Evolutionary conservation across 2,113 vertebrate genomes (phyloP), one percentile per base, ranked within the genome.

Genomic region (Trogon melanurus): DNA sequence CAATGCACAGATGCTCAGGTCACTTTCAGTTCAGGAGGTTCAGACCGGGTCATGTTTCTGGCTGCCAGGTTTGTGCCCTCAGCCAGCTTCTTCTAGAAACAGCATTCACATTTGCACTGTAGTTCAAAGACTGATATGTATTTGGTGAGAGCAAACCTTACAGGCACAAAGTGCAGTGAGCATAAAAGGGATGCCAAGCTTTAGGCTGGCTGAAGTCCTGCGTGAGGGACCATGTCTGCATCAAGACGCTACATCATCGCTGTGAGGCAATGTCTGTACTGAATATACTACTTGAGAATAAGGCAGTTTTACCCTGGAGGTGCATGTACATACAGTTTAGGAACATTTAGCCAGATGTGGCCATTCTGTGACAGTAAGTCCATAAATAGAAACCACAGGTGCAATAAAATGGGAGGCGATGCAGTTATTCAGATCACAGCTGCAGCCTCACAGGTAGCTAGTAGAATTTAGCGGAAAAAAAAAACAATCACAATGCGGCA

Each of bases 291-390:
- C 62, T 95, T 70, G 45, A 79, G 17, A 93, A 79, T 64, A 83
- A 93, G 18, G 25, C 36, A 85, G n/a, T 90, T 91, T 85, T 85
- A 61, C 36, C 75, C 90, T 88, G 58, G 41, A 93, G 79, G 71
- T 85, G 85, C 79, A 61, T 54, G 53, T 76, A 62, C 32, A 36
- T 85, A 56, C 21, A 61, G 71, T 61, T 82, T 69, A 85, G 58
- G 51, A 85, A 82, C 79, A 47, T 88, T 93, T 93, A 94, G 79
- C 71, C 90, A 94, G 82, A 79, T 95, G 88, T 83, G 75, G 62
- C 56, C 29, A 50, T 90, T 94, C 78, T 30, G 32, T 80, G 67
- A 47, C 72, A 90, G 22, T 47, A 73, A 83, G 36, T 50, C 67
- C 18, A 15, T 83, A 80, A 95, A 83, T 51, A 90, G 82, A 88